Percentiles rank a stretch among this genome's conserved stretches.
These are phyloP conservation scores for Schizopygopsis pylzovi DNA, from an alignment of 2,797 vertebrate species.

Conservation along the genomic window DNA sequence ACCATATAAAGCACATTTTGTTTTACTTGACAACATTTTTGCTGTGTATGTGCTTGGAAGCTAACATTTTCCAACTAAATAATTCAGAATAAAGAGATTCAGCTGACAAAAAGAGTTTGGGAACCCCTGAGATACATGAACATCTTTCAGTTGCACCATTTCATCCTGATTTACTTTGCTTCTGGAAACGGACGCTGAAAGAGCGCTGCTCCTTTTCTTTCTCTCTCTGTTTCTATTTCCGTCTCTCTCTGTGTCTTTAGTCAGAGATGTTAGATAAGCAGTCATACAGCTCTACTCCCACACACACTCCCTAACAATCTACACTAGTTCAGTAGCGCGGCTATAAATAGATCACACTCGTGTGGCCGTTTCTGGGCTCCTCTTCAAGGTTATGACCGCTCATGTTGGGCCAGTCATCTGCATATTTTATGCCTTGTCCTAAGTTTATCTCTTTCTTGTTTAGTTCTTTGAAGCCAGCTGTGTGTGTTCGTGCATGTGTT, in stretches of 20 bases:
- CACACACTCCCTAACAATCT: constrained; percentile 52
- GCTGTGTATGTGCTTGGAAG: background rate
- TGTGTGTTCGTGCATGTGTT: constrained; percentile 28
- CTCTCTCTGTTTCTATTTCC: constrained; percentile 20
- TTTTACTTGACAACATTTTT: background rate
- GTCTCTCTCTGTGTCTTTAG: constrained; percentile 33
- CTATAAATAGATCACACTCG: constrained; percentile 54
- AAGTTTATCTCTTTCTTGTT: constrained; percentile 15
- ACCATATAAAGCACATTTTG: background rate
- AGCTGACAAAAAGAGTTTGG: constrained; percentile 2
- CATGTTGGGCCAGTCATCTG: constrained; percentile 74
- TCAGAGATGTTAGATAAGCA: constrained; percentile 54
- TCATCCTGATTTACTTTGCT: background rate
- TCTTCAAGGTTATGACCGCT: constrained; percentile 77
- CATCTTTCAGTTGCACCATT: background rate
- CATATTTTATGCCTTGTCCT: constrained; percentile 39
- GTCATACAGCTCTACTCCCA: constrained; percentile 46
- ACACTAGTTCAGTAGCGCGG: constrained; percentile 50
- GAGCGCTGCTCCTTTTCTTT: constrained; percentile 5
- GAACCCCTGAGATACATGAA: constrained; percentile 7
- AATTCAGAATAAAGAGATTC: background rate
- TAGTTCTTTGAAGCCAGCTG: constrained; percentile 11
- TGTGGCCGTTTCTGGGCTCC: constrained; percentile 68
- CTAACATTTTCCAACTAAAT: background rate
- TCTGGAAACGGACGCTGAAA: background rate